Evolutionary conservation across 2,888 invertebrate genomes (phyloP).

Genomic region (Odontomyia ornata): DNA sequence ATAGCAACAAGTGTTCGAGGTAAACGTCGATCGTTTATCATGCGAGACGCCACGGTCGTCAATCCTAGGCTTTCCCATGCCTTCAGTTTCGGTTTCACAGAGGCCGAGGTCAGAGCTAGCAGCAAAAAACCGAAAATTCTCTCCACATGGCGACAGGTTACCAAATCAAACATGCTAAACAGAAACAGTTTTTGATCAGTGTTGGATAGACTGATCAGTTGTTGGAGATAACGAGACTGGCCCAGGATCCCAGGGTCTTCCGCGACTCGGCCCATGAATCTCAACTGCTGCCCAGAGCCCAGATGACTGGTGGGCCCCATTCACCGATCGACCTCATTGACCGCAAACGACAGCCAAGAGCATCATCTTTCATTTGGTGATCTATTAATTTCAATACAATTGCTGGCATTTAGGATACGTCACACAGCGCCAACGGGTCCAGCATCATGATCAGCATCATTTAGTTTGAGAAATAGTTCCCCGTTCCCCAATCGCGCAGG

Average conservation of each 20-base stretch:
- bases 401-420: constrained; percentile 32
- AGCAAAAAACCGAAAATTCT: constrained; percentile 13
- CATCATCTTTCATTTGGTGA: constrained; percentile 47
- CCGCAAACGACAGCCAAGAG: constrained; percentile 41
- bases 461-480: constrained; percentile 16
- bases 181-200: constrained; percentile 25
- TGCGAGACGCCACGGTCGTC: constrained; percentile 37
- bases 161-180: constrained; percentile 19
- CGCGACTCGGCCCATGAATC: background rate
- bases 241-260: background rate
- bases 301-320: background rate
- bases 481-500: background rate
- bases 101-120: background rate
- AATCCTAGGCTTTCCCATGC: constrained; percentile 27
- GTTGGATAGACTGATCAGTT: constrained; percentile 36
- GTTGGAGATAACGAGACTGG: constrained; percentile 20
- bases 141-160: constrained; percentile 38
- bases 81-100: background rate
- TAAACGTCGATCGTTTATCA: constrained; percentile 41
- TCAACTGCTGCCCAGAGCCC: background rate
- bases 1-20: constrained; percentile 32
- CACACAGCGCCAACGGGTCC: constrained; percentile 7
- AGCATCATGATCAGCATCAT: background rate
- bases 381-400: constrained; percentile 45
- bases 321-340: constrained; percentile 20